These are phyloP conservation scores for Eupithecia subumbrata DNA, from an alignment of 2,888 invertebrate genomes.

Conservation along the genomic window DNA sequence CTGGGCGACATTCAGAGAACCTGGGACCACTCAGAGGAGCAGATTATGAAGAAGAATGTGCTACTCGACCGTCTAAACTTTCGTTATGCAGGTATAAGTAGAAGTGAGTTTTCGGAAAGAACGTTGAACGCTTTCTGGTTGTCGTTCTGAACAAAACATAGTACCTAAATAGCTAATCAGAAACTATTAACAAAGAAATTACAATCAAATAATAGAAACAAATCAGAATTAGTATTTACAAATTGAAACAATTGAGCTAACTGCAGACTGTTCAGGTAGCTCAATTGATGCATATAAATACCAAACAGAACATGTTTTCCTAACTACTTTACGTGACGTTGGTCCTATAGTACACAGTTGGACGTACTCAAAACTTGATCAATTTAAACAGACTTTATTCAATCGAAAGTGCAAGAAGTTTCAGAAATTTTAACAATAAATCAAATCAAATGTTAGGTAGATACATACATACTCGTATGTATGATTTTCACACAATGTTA, in stretches of 20 bases:
- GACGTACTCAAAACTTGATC: not conserved
- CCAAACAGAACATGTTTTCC: not conserved
- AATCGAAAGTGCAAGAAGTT: no score
- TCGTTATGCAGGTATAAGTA: slow-evolving; percentile 50
- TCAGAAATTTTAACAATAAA: no score
- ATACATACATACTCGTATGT: no score
- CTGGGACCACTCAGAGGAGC: slow-evolving; percentile 46
- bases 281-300: no score
- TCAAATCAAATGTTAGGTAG: no score
- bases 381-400: no score
- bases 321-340: not conserved
- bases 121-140: not conserved
- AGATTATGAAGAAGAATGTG: slow-evolving; percentile 54
- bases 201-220: no score
- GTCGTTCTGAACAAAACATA: not conserved
- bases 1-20: slow-evolving; percentile 50
- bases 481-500: no score
- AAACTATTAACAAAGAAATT: no score
- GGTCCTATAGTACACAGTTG: not conserved
- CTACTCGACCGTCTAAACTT: slow-evolving; percentile 54
- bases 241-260: no score
- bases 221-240: no score
- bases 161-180: not conserved
- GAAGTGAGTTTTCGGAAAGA: not conserved
- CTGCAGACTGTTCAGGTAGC: no score